Base-by-base conservation (phyloP, 2,797 vertebrate species). In the Coccyzus lansbergi region DNA sequence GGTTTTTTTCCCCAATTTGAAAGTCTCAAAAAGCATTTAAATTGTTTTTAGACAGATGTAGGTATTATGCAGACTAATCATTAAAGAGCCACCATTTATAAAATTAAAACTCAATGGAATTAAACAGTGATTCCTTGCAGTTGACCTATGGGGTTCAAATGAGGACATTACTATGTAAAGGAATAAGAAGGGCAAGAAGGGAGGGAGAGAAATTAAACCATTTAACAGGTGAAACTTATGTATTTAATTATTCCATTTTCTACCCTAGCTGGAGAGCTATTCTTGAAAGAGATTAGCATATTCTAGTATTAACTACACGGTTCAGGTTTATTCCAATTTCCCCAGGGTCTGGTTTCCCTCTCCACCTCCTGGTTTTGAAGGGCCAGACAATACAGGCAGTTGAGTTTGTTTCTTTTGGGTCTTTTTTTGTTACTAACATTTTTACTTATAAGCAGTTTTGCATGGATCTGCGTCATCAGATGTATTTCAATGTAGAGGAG, bases 381-480 rank as follows among this genome's bases (percentile, higher is more conserved):
- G 19, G 19, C 34, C 36, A 80, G 40, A 70, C 15, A 3, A 55
- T 7, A 83, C 10, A 64, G 14, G 10, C 6, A 1, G n/a, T 34
- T 85, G 56, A 64, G 17, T 63, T 81, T 51, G 24, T 48, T 92
- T 74, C 48, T 71, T 85, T 53, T 22, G 6, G 16, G 33, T 59
- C 28, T 60, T 74, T 58, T 38, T 60, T 71, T 63, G 22, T 67
- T 83, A 88, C 8, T 51, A 88, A 64, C 12, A 31, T 83, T 93
- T 94, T 93, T 72, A 58, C 48, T 81, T 75, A 71, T 28, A 94
- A 92, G 72, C 56, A 89, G 29, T 96, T 95, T 91, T 83, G 56
- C 82, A 64, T 25, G 20, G 56, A 93, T 75, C 75, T 75, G 34
- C 67, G 62, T 85, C 60, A 85, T 93, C 75, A 93, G 94, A 83